phyloP scores from a whole-genome alignment of 2,113 vertebrate species.

The Megaceryle maxima region DNA sequence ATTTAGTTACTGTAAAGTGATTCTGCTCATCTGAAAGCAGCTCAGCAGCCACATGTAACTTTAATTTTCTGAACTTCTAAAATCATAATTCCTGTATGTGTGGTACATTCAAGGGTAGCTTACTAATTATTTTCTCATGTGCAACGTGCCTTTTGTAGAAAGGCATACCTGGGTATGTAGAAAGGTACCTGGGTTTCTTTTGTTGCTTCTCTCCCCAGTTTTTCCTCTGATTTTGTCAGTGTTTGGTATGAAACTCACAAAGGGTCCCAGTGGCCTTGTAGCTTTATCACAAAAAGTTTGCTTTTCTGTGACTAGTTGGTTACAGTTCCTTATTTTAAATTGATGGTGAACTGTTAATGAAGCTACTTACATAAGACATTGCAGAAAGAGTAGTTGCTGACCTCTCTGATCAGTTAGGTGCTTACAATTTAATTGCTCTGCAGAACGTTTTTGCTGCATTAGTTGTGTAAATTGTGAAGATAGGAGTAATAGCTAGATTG shows the following conservation, averaged over 20 bases:
- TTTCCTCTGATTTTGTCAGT: background rate
- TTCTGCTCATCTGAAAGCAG: background rate
- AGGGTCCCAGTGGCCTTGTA: background rate
- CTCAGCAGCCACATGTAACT: background rate
- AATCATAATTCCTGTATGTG: background rate
- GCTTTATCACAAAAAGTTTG: no score
- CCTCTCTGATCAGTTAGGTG: background rate
- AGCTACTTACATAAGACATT: background rate
- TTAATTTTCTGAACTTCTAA: background rate
- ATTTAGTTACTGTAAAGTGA: background rate
- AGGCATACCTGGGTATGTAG: no score
- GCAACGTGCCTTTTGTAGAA: background rate
- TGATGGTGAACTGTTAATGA: background rate
- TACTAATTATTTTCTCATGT: background rate
- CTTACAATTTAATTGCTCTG: background rate
- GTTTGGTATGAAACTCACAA: background rate
- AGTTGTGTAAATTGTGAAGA: background rate
- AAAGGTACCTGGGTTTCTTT: background rate
- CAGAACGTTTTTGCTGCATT: background rate
- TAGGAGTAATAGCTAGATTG: background rate
- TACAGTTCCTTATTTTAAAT: no score
- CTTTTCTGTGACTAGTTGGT: no score
- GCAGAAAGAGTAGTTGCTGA: background rate
- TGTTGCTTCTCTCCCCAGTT: background rate
- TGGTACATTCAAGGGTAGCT: background rate